phyloP scores from a whole-genome alignment of 1,140 invertebrate species.

The Pentalonia nigronervosa region DNA sequence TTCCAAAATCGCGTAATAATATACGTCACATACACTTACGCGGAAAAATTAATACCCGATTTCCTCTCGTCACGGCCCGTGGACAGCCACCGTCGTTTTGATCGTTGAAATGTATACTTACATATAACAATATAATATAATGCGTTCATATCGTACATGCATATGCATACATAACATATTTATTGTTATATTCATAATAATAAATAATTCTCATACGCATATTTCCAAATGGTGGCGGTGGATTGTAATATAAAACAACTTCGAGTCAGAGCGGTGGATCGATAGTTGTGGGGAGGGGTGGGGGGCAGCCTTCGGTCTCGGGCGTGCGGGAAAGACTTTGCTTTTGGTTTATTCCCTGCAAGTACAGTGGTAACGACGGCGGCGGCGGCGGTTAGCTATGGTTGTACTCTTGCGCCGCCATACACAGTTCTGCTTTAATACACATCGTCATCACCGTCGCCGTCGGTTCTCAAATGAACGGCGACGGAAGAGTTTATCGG shows the following conservation, averaged over 20 bases:
- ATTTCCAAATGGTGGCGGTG: not conserved
- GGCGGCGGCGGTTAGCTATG: not conserved
- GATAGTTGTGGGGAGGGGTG: conserved; percentile 4
- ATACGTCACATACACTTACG: not conserved
- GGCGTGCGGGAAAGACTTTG: not conserved
- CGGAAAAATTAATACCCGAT: not conserved
- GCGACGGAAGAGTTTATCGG: not conserved
- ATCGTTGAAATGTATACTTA: not conserved
- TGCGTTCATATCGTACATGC: not conserved
- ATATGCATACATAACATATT: not conserved
- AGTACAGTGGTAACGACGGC: not conserved
- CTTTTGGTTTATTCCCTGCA: conserved; percentile 8
- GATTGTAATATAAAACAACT: conserved; percentile 5
- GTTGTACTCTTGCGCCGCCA: not conserved
- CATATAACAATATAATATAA: not conserved
- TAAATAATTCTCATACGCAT: not conserved
- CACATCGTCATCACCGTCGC: not conserved
- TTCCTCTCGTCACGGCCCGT: not conserved
- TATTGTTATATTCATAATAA: not conserved
- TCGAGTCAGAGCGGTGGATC: not conserved
- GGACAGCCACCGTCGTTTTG: not conserved
- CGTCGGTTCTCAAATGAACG: not conserved
- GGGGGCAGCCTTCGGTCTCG: not conserved
- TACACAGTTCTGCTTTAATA: not conserved
- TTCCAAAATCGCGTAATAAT: not conserved